Evolutionary conservation across 2,113 vertebrate species (phyloP).

Genomic region (Bombycilla garrulus): DNA sequence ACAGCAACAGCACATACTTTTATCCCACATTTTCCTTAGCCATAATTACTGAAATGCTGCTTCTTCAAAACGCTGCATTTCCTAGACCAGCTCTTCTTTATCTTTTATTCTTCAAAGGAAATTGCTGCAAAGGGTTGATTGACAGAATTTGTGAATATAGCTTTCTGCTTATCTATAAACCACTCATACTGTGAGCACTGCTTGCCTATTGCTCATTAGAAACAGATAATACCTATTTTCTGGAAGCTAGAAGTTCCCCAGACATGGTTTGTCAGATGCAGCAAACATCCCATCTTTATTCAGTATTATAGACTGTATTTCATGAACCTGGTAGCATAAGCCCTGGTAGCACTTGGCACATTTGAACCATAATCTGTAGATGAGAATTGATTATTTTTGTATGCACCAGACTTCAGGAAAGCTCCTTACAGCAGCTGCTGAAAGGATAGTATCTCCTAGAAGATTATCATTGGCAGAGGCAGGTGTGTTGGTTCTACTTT

Average conservation of each 20-base stretch:
- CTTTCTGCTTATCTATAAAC: conserved; percentile 14
- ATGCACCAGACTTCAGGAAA: neutral
- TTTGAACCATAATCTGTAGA: neutral
- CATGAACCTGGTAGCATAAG: neutral
- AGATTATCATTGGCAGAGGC: neutral
- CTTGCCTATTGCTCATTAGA: neutral
- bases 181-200: neutral
- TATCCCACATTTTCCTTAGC: neutral
- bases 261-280: neutral
- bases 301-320: neutral
- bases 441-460: neutral
- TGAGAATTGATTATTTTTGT: neutral
- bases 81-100: neutral
- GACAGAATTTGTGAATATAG: neutral
- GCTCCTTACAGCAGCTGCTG: neutral
- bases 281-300: neutral
- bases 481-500: neutral
- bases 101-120: neutral
- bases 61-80: conserved; percentile 1
- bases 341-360: neutral
- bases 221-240: neutral
- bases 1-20: neutral
- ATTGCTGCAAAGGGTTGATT: neutral
- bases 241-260: neutral
- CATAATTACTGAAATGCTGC: neutral